Base-by-base conservation (phyloP, 2,113 vertebrate species). In the Gallinago paraguaiae region DNA sequence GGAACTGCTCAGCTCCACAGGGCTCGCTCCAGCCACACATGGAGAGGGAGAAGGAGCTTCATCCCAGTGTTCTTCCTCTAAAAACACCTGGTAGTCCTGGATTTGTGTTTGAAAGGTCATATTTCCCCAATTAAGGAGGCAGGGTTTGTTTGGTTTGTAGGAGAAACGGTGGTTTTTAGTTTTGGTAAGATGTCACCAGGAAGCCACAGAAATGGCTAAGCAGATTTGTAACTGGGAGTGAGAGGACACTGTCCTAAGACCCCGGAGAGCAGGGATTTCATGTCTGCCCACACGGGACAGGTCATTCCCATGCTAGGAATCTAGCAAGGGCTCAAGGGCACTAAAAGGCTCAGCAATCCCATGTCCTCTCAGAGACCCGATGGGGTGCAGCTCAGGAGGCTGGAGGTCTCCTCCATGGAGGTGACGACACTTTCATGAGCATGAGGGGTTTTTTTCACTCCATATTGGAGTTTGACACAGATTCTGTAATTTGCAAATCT, bases 21-120 rank as follows among this genome's bases (percentile, higher is more conserved):
- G 28, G 28, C 65, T 82, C 2, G 1, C 14, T 10, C 25, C 8
- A 15, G 39, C 61, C 7, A 0, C 8, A 16, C 63, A 37, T 1
- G 3, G 56, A 41, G 7, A 0, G 2, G 45, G 24, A 53, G 57
- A 43, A 43, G 15, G 7, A 53, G 56, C 31, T 35, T 70, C 11
- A 1, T 60, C 35, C 80, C 3, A 5, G 14, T 0, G 0, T 30
- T 61, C 1, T 39, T 48, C 60, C 51, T 48, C 70, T n/a, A 33
- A 65, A 54, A 65, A 3, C 3, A 1, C n/a, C 50, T 27, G 31
- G n/a, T 28, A 56, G 6, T n/a, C 15, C 3, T 5, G 17, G 10
- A 20, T 64, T 72, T 57, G 59, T 50, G 10, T 63, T 50, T 8
- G 0, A 27, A 69, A 45, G 17, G 27, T 28, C 2, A 1, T 19